Base-by-base conservation (phyloP, 2,888 invertebrate genomes). In the Microctonus hyperodae region DNA sequence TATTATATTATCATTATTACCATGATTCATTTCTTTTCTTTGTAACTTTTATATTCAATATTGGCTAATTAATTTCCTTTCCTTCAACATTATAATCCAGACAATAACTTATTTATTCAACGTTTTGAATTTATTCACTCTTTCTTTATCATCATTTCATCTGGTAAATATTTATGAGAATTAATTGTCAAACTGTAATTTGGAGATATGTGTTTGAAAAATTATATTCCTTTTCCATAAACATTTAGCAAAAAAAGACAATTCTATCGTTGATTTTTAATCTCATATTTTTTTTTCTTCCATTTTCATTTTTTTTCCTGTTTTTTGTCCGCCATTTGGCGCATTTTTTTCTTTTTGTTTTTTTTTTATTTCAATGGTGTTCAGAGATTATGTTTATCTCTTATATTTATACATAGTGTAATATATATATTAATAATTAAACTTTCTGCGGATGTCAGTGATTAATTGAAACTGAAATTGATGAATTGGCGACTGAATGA, bases 401-500 rank as follows among this genome's bases (percentile, higher is more conserved):
- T 40, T 55, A 37, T 51, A 35, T 51, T 56, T 20, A 51, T 59
- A 16, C 2, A 16, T 16, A 28, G 25, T 28, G 16, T 28, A 2
- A 25, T 31, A 5, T n/a, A 5, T n/a, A 31, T 7, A 20, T 13
- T 31, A 55, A 31, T n/a, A n/a, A n/a, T n/a, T 55, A 55, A 31
- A 55, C 31, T 55, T 33, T 55, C 55, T 74, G 72, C 71, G 74
- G 74, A 73, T 80, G 83, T 84, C 84, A 83, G 83, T 84, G 83
- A 75, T 82, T 83, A 72, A 83, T 83, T 56, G 83, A 83, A 31
- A 82, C 81, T 10, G 67, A 67, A 63, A 82, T 81, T 70, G 83
- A 82, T 64, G 83, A 80, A 62, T 79, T 81, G 60, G 83, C 81
- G 23, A 81, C 82, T 51, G 83, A 83, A 71, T 83, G 83, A 72